Base-by-base conservation (phyloP, 2,113 vertebrate genomes). In the Scartelaos histophorus region DNA sequence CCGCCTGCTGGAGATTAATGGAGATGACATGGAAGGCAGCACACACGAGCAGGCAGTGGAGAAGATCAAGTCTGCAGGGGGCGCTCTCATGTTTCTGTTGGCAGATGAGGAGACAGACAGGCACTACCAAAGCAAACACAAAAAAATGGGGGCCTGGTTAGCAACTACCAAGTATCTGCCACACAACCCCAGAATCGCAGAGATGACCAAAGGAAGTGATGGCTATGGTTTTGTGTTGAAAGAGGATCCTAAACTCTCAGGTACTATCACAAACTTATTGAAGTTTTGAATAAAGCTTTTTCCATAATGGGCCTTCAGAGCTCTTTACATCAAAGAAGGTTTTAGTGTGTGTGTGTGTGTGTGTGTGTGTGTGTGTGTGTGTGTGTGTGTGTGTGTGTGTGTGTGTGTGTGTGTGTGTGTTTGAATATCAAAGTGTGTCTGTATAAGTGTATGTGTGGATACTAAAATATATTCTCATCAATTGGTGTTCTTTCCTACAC, bases 181-280 rank as follows among this genome's bases (percentile, higher is more conserved):
- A 13, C 90, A 73, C 56, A 91, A 94, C 70, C 97, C 97, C 5
- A 93, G 94, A 22, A 70, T 92, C 1, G 77, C 88, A 35, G 79
- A 94, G 60, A 88, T 99, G 67, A 91, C 82, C 66, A 97, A 92
- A 77, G 95, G 88, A 7, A 54, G 89, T 0, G 77, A 89, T 0
- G 95, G 96, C 70, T 99, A 96, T 0, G 98, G 98, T 1, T 99
- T 96, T 85, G 91, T 92, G 17, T 93, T 99, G 51, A 91, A 13
- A 64, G 85, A 92, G 56, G 90, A 94, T 64, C 53, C 73, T n/a
- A 69, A 71, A 0, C 46, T 35, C 67, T 1, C 21, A 90, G 92
- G 92, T 87, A 88, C 81, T 22, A 57, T 58, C 25, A 34, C 45
- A 34, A 34, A 22, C 15, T 4, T 29, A 10, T 15, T 17, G 47